A percentile compares a stretch with the other conserved stretches of the same genome.
Conservation (phyloP, 2,888 invertebrate species). For the Peribatodes rhomboidaria region DNA sequence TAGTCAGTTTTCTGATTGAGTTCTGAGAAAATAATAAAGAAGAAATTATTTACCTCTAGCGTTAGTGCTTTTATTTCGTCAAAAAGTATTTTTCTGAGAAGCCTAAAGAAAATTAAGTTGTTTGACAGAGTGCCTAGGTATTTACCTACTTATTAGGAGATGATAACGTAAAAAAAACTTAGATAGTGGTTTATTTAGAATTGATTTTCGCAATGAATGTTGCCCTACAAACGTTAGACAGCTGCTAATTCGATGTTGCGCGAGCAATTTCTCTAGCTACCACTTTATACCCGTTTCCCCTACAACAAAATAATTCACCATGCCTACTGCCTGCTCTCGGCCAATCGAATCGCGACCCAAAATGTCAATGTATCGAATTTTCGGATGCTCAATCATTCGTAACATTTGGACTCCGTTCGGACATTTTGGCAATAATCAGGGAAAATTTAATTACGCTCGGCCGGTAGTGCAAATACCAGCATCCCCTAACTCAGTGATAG, state of each 20-base stretch:
- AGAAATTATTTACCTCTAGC: background rate
- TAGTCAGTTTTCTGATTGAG: background rate
- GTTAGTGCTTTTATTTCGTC: background rate
- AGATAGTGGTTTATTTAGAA: background rate
- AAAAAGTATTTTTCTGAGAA: background rate
- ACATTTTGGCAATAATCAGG: constrained; percentile 58
- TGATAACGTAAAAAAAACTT: no score
- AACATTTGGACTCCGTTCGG: constrained; percentile 57
- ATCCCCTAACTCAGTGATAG: constrained; percentile 36
- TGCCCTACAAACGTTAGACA: background rate
- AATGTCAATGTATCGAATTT: constrained; percentile 41
- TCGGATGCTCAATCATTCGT: constrained; percentile 53
- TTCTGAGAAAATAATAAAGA: background rate
- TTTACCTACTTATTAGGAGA: background rate
- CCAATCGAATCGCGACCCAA: constrained; percentile 35
- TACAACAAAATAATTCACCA: constrained; percentile 46
- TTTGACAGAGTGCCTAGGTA: background rate
- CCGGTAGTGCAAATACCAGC: constrained; percentile 61
- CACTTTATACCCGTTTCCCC: constrained; percentile 15
- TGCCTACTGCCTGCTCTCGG: constrained; percentile 33
- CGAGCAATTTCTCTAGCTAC: background rate
- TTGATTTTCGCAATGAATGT: background rate
- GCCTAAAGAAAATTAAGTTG: background rate
- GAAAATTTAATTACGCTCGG: constrained; percentile 69
- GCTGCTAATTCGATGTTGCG: background rate